Conservation (phyloP, 2,888 invertebrate species). For the Spisula solida region DNA sequence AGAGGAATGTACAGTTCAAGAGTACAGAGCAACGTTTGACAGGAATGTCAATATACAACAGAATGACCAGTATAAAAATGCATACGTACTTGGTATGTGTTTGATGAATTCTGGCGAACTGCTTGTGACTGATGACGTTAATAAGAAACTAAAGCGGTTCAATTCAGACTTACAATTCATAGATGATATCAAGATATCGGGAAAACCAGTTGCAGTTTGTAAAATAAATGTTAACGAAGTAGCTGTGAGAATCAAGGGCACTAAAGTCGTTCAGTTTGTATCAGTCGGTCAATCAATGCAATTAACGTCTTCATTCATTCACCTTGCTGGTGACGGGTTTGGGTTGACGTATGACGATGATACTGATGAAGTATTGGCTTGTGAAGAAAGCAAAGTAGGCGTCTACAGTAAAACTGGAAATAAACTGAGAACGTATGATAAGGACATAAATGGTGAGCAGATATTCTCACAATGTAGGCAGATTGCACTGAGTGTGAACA, state of each 20-base stretch:
- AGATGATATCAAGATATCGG: background rate
- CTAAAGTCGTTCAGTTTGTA: background rate
- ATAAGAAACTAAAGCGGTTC: background rate
- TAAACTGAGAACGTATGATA: background rate
- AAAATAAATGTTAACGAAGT: background rate
- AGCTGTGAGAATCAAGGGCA: background rate
- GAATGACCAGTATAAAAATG: background rate
- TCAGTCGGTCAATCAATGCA: background rate
- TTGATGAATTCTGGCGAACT: background rate
- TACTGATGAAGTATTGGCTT: background rate
- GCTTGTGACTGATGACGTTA: background rate
- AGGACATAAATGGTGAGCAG: background rate
- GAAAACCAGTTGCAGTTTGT: background rate
- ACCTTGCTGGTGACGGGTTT: background rate
- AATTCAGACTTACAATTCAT: background rate
- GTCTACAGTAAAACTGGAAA: background rate
- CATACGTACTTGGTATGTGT: background rate
- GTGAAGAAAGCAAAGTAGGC: background rate
- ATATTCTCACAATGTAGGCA: background rate
- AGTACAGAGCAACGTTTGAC: slow-evolving; percentile 3
- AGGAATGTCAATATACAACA: background rate
- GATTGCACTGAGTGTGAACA: background rate
- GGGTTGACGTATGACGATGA: background rate
- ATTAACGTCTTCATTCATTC: background rate
- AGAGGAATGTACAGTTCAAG: background rate